These are phyloP conservation scores for Lasioglossum figueresi DNA, from an alignment of 2,888 invertebrate species.

Conservation along the genomic window DNA sequence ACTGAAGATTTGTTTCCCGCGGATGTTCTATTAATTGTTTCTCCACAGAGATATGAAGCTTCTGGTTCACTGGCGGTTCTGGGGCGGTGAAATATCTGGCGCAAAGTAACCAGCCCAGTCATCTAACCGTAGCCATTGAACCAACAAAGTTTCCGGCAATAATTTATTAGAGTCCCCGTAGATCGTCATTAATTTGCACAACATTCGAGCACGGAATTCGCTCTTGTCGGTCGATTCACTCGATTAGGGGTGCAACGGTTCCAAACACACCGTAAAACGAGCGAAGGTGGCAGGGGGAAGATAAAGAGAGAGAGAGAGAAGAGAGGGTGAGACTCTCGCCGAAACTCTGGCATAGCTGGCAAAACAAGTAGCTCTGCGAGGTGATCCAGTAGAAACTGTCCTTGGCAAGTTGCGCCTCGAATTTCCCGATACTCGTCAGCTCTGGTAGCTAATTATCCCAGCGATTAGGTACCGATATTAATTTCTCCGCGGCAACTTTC, in stretches of 20 bases:
- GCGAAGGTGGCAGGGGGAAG: not conserved
- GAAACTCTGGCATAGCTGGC: not conserved
- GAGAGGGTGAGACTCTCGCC: not conserved
- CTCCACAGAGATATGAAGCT: not conserved
- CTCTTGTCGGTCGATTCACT: constrained; percentile 23
- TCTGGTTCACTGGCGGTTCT: not conserved
- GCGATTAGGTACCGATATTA: constrained; percentile 57
- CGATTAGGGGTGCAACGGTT: constrained; percentile 34
- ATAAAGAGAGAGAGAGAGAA: not conserved
- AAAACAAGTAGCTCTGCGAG: constrained; percentile 27
- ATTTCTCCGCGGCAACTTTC: constrained; percentile 52
- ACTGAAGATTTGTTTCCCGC: not conserved
- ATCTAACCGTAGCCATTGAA: not conserved
- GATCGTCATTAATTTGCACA: constrained; percentile 27
- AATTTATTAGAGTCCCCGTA: constrained; percentile 36
- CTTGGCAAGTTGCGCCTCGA: constrained; percentile 21
- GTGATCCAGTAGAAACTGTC: constrained; percentile 41
- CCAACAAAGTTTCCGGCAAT: not conserved
- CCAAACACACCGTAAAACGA: constrained; percentile 13
- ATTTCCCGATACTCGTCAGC: constrained; percentile 45
- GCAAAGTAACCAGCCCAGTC: not conserved
- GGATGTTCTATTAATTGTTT: not conserved
- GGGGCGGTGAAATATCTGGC: not conserved
- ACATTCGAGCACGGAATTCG: constrained; percentile 32
- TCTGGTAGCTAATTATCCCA: constrained; percentile 51